A percentile compares a stretch with the other conserved stretches of the same genome.
These are phyloP conservation scores for Serripes groenlandicus DNA, from an alignment of 2,888 invertebrate species.

Conservation along the genomic window DNA sequence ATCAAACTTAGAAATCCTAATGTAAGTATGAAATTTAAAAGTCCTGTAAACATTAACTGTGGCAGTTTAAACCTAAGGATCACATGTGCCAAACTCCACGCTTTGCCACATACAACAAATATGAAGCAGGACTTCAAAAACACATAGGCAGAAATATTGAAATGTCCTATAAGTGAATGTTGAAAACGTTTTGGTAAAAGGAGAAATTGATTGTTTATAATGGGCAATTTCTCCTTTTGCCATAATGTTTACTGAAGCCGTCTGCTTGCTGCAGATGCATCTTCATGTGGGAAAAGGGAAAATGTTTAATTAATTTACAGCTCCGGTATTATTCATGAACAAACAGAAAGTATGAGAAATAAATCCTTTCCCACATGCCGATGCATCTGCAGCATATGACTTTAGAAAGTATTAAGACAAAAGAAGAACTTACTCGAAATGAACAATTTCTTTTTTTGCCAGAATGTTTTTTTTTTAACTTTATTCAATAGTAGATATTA, in stretches of 20 bases:
- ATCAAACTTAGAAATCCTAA: slow-evolving; percentile 23
- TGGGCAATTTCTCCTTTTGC: not conserved
- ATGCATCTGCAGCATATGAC: not conserved
- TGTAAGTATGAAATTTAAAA: no score
- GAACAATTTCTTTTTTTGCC: not conserved
- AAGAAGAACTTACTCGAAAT: no score
- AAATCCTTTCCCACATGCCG: not conserved
- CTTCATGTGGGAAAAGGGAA: no score
- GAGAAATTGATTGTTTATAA: not conserved
- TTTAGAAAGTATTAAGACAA: no score
- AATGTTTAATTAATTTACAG: no score
- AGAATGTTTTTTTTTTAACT: not conserved
- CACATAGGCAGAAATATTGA: not conserved
- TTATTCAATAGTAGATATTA: no score
- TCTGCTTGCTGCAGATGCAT: no score
- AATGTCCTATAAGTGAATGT: not conserved
- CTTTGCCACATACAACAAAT: not conserved
- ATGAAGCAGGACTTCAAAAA: not conserved
- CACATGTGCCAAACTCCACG: no score
- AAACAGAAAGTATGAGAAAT: no score
- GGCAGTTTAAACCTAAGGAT: no score
- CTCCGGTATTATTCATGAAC: no score
- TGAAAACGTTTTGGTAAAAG: not conserved
- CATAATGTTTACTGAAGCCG: not conserved
- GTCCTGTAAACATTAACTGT: no score